phyloP scores from a whole-genome alignment of 2,797 vertebrate genomes.

The Sebastes miniatus region DNA sequence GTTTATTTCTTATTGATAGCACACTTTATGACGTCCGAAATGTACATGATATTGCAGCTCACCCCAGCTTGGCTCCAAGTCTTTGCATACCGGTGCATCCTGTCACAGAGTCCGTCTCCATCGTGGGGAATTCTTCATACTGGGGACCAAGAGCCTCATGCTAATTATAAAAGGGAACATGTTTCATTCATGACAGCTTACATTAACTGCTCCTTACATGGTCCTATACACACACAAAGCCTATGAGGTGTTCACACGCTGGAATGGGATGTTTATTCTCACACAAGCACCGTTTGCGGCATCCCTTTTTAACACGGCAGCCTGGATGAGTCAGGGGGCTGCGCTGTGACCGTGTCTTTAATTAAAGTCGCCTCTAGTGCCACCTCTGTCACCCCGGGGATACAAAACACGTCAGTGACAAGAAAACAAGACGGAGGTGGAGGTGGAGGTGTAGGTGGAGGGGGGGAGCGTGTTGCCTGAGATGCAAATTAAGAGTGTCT shows the following conservation, averaged over 20 bases:
- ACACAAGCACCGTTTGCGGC: background rate
- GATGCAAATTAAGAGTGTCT: background rate
- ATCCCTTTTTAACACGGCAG: background rate
- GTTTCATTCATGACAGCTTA: constrained; percentile 51
- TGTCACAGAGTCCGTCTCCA: constrained; percentile 88
- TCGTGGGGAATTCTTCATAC: constrained; percentile 92
- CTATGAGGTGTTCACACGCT: background rate
- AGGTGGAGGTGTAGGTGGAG: no score
- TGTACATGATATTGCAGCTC: constrained; percentile 50
- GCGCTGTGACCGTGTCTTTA: constrained; percentile 20
- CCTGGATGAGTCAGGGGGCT: constrained; percentile 36
- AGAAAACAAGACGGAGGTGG: constrained; percentile 16
- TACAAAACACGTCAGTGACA: constrained; percentile 25
- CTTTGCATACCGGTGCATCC: constrained; percentile 93
- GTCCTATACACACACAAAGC: constrained; percentile 18
- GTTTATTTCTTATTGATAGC: background rate
- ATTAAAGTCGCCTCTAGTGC: constrained; percentile 33
- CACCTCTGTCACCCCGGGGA: constrained; percentile 23
- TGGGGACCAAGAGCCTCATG: constrained; percentile 86
- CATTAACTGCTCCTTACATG: background rate
- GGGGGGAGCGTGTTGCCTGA: background rate
- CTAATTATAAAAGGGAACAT: constrained; percentile 74
- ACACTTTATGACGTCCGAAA: background rate
- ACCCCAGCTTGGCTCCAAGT: constrained; percentile 96
- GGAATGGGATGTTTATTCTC: constrained; percentile 10